A percentile compares a stretch with the other conserved stretches of the same genome.
These are phyloP conservation scores for Psophia crepitans DNA, from an alignment of 2,113 vertebrate species.

Conservation along the genomic window DNA sequence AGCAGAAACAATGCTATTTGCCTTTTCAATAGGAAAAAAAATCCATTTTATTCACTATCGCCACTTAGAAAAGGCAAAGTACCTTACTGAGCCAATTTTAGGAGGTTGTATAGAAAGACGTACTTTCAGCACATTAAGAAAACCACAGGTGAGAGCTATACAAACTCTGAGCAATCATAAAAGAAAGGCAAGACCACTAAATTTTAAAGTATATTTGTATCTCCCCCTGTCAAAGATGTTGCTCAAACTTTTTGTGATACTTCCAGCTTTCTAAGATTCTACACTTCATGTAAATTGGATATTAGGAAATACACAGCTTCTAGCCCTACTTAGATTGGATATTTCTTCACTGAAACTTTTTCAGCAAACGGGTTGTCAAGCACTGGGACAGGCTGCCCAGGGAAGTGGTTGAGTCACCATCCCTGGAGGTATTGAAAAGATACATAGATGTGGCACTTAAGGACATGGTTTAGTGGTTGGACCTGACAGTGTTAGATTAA, in stretches of 20 bases:
- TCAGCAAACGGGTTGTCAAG: too few relatives aligned
- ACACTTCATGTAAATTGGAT: background rate
- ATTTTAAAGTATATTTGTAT: background rate
- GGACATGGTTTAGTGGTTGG: too few relatives aligned
- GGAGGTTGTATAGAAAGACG: background rate
- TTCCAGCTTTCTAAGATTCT: background rate
- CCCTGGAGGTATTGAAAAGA: too few relatives aligned
- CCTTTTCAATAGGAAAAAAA: background rate
- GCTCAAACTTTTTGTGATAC: background rate
- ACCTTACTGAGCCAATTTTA: background rate
- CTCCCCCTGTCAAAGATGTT: background rate
- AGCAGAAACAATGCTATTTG: conserved; percentile 35
- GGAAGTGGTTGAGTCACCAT: too few relatives aligned
- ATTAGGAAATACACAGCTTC: too few relatives aligned
- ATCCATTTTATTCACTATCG: background rate
- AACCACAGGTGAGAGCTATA: background rate
- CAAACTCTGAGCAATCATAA: background rate
- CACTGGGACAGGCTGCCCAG: too few relatives aligned
- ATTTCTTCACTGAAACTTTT: too few relatives aligned
- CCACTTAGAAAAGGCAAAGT: background rate
- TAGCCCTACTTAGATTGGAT: too few relatives aligned
- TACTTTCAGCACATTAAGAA: background rate
- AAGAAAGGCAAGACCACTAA: background rate
- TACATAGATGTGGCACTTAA: too few relatives aligned
- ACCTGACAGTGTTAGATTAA: too few relatives aligned